Conservation (phyloP, 2,797 vertebrate genomes). For the Ctenopoma kingsleyae region DNA sequence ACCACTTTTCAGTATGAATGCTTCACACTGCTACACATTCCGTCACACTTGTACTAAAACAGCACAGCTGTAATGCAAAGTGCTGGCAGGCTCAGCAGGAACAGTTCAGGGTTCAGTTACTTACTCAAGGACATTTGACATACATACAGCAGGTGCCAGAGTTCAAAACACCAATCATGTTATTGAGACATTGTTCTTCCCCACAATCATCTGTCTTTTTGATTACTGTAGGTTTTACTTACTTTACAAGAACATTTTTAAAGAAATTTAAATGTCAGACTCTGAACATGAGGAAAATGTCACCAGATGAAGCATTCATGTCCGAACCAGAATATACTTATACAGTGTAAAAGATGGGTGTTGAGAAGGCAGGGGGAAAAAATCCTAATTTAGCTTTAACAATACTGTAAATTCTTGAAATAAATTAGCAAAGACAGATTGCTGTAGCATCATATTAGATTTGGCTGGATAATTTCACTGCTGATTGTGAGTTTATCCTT, state of each 20-base stretch:
- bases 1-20: slow-evolving; percentile 6
- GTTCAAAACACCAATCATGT: slow-evolving; percentile 2
- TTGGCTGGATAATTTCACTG: not conserved
- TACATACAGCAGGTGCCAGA: not conserved
- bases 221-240: not conserved
- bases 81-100: not conserved
- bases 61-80: slow-evolving; percentile 2
- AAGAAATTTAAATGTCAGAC: not conserved
- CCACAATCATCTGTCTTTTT: not conserved
- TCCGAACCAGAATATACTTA: not conserved
- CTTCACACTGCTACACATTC: not conserved
- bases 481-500: not conserved
- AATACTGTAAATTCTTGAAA: not conserved
- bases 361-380: not conserved
- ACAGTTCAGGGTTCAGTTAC: not conserved
- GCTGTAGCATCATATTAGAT: not conserved
- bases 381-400: not conserved
- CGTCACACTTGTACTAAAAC: not conserved
- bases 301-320: not conserved
- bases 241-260: not conserved
- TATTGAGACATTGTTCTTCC: not conserved
- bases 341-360: not conserved
- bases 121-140: slow-evolving; percentile 8
- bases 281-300: slow-evolving; percentile 1
- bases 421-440: not conserved